Evolutionary conservation across 2,113 vertebrate genomes (phyloP), one percentile per base, ranked within the genome.

Genomic region (Trichomycterus rosablanca): DNA sequence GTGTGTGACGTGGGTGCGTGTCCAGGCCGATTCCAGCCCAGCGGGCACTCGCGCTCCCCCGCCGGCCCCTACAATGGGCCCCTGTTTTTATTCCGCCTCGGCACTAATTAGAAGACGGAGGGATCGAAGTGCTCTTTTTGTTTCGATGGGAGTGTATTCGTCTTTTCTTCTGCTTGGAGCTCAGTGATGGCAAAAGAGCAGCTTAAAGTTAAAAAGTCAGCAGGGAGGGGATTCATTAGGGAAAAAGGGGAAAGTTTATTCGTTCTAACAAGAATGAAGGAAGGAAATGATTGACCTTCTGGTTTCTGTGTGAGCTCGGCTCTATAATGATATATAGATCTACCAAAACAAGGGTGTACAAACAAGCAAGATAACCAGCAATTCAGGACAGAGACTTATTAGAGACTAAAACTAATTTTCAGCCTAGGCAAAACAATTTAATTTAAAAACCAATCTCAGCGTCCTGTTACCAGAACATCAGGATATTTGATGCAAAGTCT

Each of bases 41-140:
- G 76, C 71, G 77, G 52, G 76, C 68, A 64, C 78, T 80, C 87
- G 84, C 81, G 81, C 80, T 80, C 78, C 78, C 85, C 85, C 76
- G 62, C 45, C 55, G 78, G 39, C 77, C 32, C 54, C 39, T 65
- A 76, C 87, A 88, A 89, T 81, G 76, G 74, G 51, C 69, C 74
- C 75, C 81, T 80, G 82, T 83, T 86, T 82, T 77, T 76, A 80
- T 82, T 82, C 66, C 79, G 79, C 75, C 75, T 55, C 80, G 76
- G 82, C 66, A 79, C 74, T 83, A 81, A 85, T 88, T 84, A 80
- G 81, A 81, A 79, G 76, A 75, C 58, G 11, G 59, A 30, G 30
- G 34, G 50, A 55, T 77, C 43, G 50, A 55, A 67, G 35, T 7
- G 11, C 44, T 45, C 30, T 45, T 59, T 57, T 30, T 48, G 48